Percentiles rank a stretch among this genome's conserved stretches.
Evolutionary conservation across 2,797 vertebrate species (phyloP).

Genomic region (Alfaro cultratus): DNA sequence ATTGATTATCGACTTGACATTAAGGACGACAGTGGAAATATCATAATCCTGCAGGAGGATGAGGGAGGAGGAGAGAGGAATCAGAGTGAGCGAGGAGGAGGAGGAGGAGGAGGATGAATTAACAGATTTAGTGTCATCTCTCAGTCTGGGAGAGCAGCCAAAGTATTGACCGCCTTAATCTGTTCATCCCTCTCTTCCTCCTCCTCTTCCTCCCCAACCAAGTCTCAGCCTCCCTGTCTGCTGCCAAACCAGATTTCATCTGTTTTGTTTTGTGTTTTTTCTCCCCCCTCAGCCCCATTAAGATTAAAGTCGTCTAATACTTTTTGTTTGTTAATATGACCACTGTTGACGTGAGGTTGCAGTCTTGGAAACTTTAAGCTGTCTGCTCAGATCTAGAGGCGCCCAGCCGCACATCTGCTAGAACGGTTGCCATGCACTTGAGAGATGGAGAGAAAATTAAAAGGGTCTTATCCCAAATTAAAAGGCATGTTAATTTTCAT

Average conservation of each 20-base stretch:
- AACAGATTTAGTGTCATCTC: slow-evolving; percentile 85
- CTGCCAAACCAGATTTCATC: slow-evolving; percentile 47
- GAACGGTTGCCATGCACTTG: background rate
- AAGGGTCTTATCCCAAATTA: background rate
- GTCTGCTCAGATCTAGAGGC: slow-evolving; percentile 28
- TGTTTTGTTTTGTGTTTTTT: slow-evolving; percentile 20
- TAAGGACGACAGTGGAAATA: slow-evolving; percentile 39
- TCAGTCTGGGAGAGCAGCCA: slow-evolving; percentile 80
- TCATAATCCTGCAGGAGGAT: slow-evolving; percentile 42
- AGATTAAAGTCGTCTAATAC: slow-evolving; percentile 61
- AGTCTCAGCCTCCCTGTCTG: slow-evolving; percentile 52
- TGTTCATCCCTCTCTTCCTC: slow-evolving; percentile 74
- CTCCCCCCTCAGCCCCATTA: slow-evolving; percentile 12
- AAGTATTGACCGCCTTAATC: slow-evolving; percentile 81
- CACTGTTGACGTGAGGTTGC: slow-evolving; percentile 14
- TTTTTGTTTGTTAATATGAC: slow-evolving; percentile 50
- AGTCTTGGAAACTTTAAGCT: slow-evolving; percentile 11
- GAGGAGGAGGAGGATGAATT: slow-evolving; percentile 64
- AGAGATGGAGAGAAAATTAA: background rate
- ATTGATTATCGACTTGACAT: slow-evolving; percentile 2
- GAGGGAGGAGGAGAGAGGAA: slow-evolving; percentile 10
- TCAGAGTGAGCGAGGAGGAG: slow-evolving; percentile 24
- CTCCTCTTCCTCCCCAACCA: slow-evolving; percentile 49
- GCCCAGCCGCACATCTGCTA: slow-evolving; percentile 2
- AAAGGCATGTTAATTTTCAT: background rate